Evolutionary conservation across 2,113 vertebrate genomes (phyloP), one percentile per base, ranked within the genome.

Genomic region (Acanthochromis polyacanthus): DNA sequence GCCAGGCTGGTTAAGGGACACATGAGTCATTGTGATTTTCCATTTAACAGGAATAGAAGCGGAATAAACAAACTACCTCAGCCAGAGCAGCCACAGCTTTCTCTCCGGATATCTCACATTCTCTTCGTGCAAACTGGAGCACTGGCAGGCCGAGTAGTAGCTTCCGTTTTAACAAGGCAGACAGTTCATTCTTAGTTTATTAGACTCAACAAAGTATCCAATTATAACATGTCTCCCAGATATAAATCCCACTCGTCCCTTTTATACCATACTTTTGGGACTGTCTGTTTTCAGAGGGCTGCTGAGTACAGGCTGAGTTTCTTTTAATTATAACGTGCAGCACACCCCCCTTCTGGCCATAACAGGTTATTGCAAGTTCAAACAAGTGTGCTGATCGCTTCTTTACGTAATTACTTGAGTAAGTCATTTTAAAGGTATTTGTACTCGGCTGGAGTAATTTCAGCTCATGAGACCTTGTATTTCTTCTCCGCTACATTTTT

Each of bases 51-150:
- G 70, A 75, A 86, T 10, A 57, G 61, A 85, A 71, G 10, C 0
- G 5, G 58, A 78, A 74, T 75, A 76, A 89, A 80, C 16, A 81
- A 87, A 71, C 22, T 0, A 1, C 20, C 19, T 28, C 38, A 48
- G 56, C 45, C 40, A 19, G 36, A 75, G 62, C 5, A 3, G 4
- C 19, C 19, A 1, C 59, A 25, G 52, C 40, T 75, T 22, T 70
- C 71, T 77, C 51, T 28, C 43, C 16, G 56, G 22, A 58, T 61
- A 57, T 57, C 61, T 62, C 32, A 30, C 51, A 32, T 20, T 10
- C 48, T 30, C 52, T 30, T 46, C 52, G 20, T 32, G 59, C 28
- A 46, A 62, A 60, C 32, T 38, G 7, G 4, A 30, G 4, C 30
- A 30, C 30, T 45, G 43, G 56, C 48, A 55, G 36, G 30, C 28